Base-by-base conservation (phyloP, 1,140 invertebrate genomes). In the Gryon sp. region DNA sequence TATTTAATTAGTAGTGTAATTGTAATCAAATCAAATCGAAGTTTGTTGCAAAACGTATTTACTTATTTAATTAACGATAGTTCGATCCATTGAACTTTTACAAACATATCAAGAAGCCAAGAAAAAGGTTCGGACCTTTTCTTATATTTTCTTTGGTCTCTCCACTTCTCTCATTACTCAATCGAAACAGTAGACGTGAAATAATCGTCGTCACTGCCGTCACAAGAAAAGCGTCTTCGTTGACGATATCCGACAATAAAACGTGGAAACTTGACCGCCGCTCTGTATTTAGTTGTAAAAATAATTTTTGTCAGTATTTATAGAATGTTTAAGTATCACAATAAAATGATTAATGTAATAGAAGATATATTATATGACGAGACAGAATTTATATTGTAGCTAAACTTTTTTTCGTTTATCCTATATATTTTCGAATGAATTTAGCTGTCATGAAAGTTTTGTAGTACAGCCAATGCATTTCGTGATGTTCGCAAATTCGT, bases 301-400 rank as follows among this genome's bases (percentile, higher is more conserved):
- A 63, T 16, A 14, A n/a, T 50, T 36, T 70, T 60, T 59, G 69
- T 63, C 68, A 72, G 68, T 72, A 72, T 72, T 72, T 63, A 7
- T 72, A 72, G 68, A n/a, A 53, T 60, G 45, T 30, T 28, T 72
- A 72, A 53, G 55, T 50, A 45, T 14, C 22, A 43, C 30, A 41
- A 40, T 46, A 68, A 11, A 30, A 32, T 20, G 26, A 19, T 14
- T 50, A 20, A 19, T 15, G 16, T 59, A 40, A 28, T 52, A 43
- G 32, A 50, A 34, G 32, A 20, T 45, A 66, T 48, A 36, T 11
- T 12, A 68, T 55, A 53, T 45, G 8, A 45, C 7, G 11, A 43
- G 19, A 36, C n/a, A 43, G 8, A 57, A 11, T 55, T 24, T 55
- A 65, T 65, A 65, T 38, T n/a, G n/a, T n/a, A n/a, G n/a, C n/a